Percentiles rank a stretch among this genome's conserved stretches.
Evolutionary conservation across 2,888 invertebrate genomes (phyloP).

Genomic region (Lathronympha strigana): DNA sequence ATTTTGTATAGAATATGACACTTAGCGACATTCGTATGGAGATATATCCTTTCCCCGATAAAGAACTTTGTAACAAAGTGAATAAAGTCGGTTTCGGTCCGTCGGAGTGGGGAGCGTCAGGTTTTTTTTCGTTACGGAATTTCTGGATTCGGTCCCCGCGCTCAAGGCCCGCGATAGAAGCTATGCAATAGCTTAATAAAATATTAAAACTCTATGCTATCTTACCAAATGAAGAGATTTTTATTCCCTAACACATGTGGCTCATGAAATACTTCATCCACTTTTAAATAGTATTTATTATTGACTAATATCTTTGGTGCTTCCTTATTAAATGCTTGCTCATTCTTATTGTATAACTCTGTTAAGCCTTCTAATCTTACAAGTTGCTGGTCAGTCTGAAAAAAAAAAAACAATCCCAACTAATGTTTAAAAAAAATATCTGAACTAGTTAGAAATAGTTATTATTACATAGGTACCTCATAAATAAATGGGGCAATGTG

Average conservation of each 20-base stretch:
- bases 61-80: too few species aligned
- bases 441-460: neutral
- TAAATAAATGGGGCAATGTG: slow-evolving; percentile 81
- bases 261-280: slow-evolving; percentile 66
- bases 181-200: too few species aligned
- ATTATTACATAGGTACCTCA: slow-evolving; percentile 64
- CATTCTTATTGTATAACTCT: slow-evolving; percentile 84
- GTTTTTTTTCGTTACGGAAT: too few species aligned
- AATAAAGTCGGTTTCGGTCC: too few species aligned
- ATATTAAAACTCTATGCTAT: too few species aligned
- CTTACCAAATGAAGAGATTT: slow-evolving; percentile 69
- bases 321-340: slow-evolving; percentile 85
- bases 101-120: too few species aligned
- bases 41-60: too few species aligned
- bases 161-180: too few species aligned
- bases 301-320: slow-evolving; percentile 82
- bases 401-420: slow-evolving; percentile 37
- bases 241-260: slow-evolving; percentile 50
- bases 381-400: slow-evolving; percentile 83
- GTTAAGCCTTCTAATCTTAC: slow-evolving; percentile 83
- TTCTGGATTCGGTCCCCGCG: too few species aligned
- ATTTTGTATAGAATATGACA: too few species aligned
- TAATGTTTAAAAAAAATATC: neutral
- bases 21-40: too few species aligned
- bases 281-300: slow-evolving; percentile 66